A percentile compares a stretch with the other conserved stretches of the same genome.
These are phyloP conservation scores for Conus ventricosus DNA, from an alignment of 1,140 invertebrate genomes.

Conservation along the genomic window DNA sequence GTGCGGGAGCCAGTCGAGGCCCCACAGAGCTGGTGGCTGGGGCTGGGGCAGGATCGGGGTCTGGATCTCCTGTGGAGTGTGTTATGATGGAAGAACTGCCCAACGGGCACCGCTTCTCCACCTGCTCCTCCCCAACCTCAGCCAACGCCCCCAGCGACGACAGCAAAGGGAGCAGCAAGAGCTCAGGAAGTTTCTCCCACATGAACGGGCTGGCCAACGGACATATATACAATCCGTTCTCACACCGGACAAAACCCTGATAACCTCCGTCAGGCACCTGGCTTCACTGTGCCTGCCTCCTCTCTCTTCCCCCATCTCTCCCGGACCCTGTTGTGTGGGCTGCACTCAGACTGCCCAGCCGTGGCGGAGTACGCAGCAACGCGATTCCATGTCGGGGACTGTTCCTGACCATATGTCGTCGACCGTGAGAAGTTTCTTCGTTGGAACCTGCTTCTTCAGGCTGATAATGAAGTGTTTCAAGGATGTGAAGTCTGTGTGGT, in stretches of 20 bases:
- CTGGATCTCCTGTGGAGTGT: constrained; percentile 57
- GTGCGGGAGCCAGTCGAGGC: constrained; percentile 24
- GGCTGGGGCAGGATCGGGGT: constrained; percentile 43
- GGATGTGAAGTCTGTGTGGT: too few species aligned
- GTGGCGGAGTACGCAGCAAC: background rate
- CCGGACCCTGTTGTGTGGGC: background rate
- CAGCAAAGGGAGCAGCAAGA: constrained; percentile 75
- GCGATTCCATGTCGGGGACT: too few species aligned
- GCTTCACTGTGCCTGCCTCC: background rate
- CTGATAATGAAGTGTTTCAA: too few species aligned
- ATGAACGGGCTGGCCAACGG: constrained; percentile 73
- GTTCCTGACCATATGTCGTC: too few species aligned
- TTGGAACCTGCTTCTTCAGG: too few species aligned
- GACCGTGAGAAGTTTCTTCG: too few species aligned
- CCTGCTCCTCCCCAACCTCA: constrained; percentile 60
- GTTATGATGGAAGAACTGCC: constrained; percentile 49
- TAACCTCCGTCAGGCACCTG: constrained; percentile 37
- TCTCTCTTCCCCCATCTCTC: background rate
- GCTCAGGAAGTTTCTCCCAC: constrained; percentile 70
- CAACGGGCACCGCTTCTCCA: constrained; percentile 54
- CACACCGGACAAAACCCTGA: constrained; percentile 59
- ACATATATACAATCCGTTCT: constrained; percentile 59
- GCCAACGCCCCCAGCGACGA: constrained; percentile 67
- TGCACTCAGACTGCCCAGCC: background rate
- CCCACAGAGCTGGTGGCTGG: constrained; percentile 32